Conservation (phyloP, 1,140 invertebrate genomes). For the Portunus trituberculatus region DNA sequence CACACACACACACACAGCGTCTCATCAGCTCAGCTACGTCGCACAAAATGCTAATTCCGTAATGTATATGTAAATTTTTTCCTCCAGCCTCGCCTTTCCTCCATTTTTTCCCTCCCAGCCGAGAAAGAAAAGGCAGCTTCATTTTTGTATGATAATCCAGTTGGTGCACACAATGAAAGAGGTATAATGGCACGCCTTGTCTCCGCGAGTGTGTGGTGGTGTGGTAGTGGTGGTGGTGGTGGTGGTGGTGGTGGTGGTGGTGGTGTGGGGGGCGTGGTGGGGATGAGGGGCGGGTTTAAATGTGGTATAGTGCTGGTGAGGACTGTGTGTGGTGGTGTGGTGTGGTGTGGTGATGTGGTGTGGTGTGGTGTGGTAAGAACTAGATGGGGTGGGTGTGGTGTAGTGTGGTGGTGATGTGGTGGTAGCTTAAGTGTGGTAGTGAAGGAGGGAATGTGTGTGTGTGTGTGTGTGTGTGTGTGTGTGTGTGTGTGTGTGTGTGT, state of each 20-base stretch:
- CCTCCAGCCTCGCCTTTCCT: conserved; percentile 73
- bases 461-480: conserved; percentile 31
- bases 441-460: background rate
- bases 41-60: conserved; percentile 76
- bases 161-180: conserved; percentile 71
- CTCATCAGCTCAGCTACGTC: conserved; percentile 71
- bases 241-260: background rate
- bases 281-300: background rate
- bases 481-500: conserved; percentile 32
- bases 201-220: background rate
- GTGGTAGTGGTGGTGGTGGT: background rate
- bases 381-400: background rate
- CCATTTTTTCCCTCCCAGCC: conserved; percentile 63
- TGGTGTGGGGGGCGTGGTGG: background rate
- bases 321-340: background rate
- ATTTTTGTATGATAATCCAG: conserved; percentile 76
- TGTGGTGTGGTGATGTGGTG: background rate
- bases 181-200: conserved; percentile 71
- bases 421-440: background rate
- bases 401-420: background rate
- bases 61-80: conserved; percentile 76
- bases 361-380: no score
- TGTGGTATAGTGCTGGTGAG: background rate
- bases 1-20: conserved; percentile 40
- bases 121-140: conserved; percentile 75